Evolutionary conservation across 2,113 vertebrate genomes (phyloP).

Genomic region (Acanthisitta chloris): DNA sequence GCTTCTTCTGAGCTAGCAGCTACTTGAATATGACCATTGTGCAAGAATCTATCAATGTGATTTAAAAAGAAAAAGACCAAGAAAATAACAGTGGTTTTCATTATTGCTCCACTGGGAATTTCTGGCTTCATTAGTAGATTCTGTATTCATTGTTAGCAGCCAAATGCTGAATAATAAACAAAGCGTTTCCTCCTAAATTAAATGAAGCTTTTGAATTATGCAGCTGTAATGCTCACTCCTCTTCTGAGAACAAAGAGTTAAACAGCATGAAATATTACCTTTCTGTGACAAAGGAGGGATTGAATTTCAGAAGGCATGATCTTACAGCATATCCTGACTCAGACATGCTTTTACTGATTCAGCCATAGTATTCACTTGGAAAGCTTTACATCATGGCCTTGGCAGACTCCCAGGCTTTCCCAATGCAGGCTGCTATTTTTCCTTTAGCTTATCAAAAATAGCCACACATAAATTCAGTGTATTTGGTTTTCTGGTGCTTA

Average conservation of each 20-base stretch:
- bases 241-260: neutral
- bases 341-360: constrained; percentile 72
- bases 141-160: neutral
- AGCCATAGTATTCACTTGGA: constrained; percentile 69
- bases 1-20: constrained; percentile 8
- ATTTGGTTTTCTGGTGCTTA: constrained; percentile 67
- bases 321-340: constrained; percentile 57
- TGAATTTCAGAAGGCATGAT: constrained; percentile 52
- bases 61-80: constrained; percentile 59
- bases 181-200: constrained; percentile 35
- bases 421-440: constrained; percentile 74
- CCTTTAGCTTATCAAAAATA: constrained; percentile 75
- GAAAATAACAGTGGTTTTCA: constrained; percentile 62
- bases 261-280: neutral
- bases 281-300: neutral
- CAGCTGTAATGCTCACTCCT: neutral
- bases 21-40: constrained; percentile 11
- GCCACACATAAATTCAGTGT: constrained; percentile 67
- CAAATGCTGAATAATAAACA: constrained; percentile 45
- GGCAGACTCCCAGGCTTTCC: constrained; percentile 72
- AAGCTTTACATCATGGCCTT: constrained; percentile 74
- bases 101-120: constrained; percentile 59
- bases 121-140: constrained; percentile 41
- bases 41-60: neutral
- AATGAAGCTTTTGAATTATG: neutral